phyloP scores from a whole-genome alignment of 2,888 invertebrate genomes.

The Pristionchus arcanus region DNA sequence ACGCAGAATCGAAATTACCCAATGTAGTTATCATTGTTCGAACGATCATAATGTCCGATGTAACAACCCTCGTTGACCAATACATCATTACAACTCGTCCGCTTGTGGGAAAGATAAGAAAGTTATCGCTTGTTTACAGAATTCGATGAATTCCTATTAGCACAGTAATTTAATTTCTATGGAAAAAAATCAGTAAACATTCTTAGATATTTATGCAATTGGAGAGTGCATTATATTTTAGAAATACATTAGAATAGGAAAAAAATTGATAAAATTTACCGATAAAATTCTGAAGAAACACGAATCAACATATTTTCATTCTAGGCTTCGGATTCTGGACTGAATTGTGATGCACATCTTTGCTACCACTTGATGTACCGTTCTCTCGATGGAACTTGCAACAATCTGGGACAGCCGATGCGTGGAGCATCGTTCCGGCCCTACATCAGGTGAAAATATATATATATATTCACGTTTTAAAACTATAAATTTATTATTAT shows the following conservation, averaged over 20 bases:
- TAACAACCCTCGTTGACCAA: slow-evolving; percentile 23
- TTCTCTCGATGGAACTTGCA: slow-evolving; percentile 94
- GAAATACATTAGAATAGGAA: too few relatives aligned
- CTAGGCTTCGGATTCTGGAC: slow-evolving; percentile 69
- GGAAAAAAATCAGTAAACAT: neutral
- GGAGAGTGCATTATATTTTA: too few relatives aligned
- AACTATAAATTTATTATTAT: neutral
- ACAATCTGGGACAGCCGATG: slow-evolving; percentile 91
- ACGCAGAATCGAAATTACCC: neutral
- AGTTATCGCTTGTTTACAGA: neutral
- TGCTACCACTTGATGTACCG: slow-evolving; percentile 82
- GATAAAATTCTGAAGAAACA: neutral
- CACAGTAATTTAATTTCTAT: neutral
- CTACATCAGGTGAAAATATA: slow-evolving; percentile 64
- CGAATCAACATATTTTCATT: slow-evolving; percentile 57
- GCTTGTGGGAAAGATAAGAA: neutral
- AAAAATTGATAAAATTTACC: too few relatives aligned
- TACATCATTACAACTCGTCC: neutral
- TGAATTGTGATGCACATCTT: slow-evolving; percentile 81
- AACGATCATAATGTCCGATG: neutral
- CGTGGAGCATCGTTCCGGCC: slow-evolving; percentile 94
- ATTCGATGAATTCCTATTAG: neutral
- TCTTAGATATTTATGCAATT: neutral
- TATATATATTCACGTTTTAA: neutral
- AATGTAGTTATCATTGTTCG: slow-evolving; percentile 45